phyloP scores from a whole-genome alignment of 2,888 invertebrate species.

The Ptilodon capucinus region DNA sequence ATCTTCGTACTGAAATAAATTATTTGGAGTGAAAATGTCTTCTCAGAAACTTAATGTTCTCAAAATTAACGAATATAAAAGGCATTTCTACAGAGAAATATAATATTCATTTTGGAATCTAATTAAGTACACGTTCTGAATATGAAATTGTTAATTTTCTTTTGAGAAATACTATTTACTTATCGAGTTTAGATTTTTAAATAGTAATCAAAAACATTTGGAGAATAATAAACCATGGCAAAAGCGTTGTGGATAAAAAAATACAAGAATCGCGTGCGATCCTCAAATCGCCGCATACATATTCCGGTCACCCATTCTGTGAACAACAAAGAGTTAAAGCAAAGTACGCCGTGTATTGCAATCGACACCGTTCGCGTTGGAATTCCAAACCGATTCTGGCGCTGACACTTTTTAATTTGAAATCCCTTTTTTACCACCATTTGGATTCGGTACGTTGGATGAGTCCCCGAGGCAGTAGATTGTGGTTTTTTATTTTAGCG shows the following conservation, averaged over 20 bases:
- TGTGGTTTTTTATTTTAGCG: background rate
- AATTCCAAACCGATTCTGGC: conserved; percentile 38
- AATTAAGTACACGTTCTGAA: background rate
- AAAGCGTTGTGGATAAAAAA: background rate
- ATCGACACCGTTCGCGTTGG: conserved; percentile 39
- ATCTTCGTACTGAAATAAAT: background rate
- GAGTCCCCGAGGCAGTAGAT: background rate
- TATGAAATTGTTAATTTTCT: background rate
- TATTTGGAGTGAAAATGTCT: background rate
- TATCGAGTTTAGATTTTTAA: too few relatives aligned
- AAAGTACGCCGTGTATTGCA: conserved; percentile 37
- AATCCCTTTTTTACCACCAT: conserved; percentile 34
- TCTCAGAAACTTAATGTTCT: background rate
- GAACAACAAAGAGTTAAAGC: conserved; percentile 30
- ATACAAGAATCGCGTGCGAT: background rate
- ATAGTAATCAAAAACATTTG: too few relatives aligned
- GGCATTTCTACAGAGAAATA: background rate
- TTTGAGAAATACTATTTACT: background rate
- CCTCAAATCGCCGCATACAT: conserved; percentile 22
- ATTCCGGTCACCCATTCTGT: conserved; percentile 8
- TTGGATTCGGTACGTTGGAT: conserved; percentile 19
- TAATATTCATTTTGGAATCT: background rate
- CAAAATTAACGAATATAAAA: background rate
- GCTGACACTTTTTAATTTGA: conserved; percentile 60
- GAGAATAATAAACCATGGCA: too few relatives aligned